Conservation (phyloP, 1,140 invertebrate species). For the Heterodera carotae region DNA sequence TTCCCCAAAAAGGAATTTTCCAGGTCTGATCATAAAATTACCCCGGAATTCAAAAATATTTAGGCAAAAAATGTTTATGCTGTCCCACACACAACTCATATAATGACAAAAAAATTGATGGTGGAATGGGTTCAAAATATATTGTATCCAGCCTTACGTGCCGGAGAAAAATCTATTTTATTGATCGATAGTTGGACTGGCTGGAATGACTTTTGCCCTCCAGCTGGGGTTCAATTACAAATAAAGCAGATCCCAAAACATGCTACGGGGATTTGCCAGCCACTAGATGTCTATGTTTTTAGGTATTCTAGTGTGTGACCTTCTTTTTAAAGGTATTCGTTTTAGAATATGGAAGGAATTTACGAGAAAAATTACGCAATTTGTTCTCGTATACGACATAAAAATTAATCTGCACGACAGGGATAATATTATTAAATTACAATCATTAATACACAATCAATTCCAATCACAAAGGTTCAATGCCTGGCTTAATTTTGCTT, state of each 20-base stretch:
- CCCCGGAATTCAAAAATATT: neutral
- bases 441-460: neutral
- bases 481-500: neutral
- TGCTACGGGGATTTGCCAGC: neutral
- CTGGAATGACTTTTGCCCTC: neutral
- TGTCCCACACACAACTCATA: neutral
- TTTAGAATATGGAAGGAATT: neutral
- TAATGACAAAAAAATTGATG: neutral
- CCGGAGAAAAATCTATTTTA: neutral
- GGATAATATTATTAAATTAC: neutral
- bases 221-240: neutral
- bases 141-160: neutral
- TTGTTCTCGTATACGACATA: neutral
- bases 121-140: neutral
- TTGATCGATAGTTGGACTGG: neutral
- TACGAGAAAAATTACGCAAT: neutral
- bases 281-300: neutral
- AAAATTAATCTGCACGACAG: neutral
- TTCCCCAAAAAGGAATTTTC: neutral
- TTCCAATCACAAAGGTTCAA: neutral
- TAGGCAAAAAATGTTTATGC: neutral
- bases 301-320: neutral
- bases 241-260: neutral
- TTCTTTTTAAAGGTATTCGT: neutral
- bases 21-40: neutral